Evolutionary conservation across 2,797 vertebrate species (phyloP).

Genomic region (Neosilurus mollespiculum): DNA sequence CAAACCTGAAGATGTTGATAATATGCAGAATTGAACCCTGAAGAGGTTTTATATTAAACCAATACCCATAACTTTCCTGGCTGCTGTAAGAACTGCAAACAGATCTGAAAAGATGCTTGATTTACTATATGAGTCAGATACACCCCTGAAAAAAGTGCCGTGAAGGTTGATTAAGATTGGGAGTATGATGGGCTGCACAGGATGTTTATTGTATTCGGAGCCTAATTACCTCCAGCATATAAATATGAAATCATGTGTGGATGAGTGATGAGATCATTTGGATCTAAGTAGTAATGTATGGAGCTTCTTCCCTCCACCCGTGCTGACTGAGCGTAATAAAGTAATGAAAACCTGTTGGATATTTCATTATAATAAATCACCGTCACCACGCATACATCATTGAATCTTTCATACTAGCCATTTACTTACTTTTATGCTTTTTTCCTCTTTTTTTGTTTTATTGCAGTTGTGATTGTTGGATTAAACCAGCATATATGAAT

Average conservation of each 20-base stretch:
- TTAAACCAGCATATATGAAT: conserved; percentile 9
- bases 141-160: conserved; percentile 32
- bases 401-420: not conserved
- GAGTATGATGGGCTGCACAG: not conserved
- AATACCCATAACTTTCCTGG: not conserved
- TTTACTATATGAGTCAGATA: conserved; percentile 9
- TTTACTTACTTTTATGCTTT: conserved; percentile 7
- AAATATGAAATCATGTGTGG: conserved; percentile 46
- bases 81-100: not conserved
- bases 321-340: conserved; percentile 50
- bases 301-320: conserved; percentile 34
- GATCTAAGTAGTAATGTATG: conserved; percentile 56
- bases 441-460: not conserved
- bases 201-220: conserved; percentile 44
- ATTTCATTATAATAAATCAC: conserved; percentile 24
- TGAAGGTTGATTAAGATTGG: not conserved
- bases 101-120: not conserved
- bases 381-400: not conserved
- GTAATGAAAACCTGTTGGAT: conserved; percentile 57
- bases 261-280: conserved; percentile 54
- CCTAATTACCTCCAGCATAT: conserved; percentile 57
- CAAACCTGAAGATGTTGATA: not conserved
- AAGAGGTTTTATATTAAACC: not conserved
- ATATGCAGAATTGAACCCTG: not conserved
- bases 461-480: not conserved